These are phyloP conservation scores for Porites divaricata DNA, from an alignment of 92 coral and sea anemone species.

Conservation along the genomic window DNA sequence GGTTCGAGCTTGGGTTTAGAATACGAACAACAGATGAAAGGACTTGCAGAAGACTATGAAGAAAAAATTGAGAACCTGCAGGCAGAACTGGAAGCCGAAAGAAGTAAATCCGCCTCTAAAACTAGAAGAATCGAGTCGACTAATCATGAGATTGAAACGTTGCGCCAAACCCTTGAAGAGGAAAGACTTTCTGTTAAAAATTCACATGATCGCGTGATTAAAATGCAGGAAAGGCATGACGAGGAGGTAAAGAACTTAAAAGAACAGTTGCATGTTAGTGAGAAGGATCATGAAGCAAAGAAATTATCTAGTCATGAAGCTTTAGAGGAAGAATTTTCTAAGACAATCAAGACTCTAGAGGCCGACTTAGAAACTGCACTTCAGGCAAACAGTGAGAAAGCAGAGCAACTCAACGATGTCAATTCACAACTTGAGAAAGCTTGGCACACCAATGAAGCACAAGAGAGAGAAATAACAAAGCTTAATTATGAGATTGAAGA, in stretches of 20 bases:
- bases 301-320: slow-evolving; percentile 4
- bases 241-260: slow-evolving; percentile 53
- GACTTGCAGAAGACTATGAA: slow-evolving; percentile 76
- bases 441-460: slow-evolving; percentile 25
- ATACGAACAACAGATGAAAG: slow-evolving; percentile 70
- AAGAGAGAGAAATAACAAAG: slow-evolving; percentile 17
- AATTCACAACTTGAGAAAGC: slow-evolving; percentile 43
- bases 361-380: slow-evolving; percentile 53
- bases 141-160: slow-evolving; percentile 71
- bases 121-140: slow-evolving; percentile 63
- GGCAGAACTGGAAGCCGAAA: slow-evolving; percentile 48
- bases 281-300: slow-evolving; percentile 12
- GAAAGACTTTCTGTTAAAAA: slow-evolving; percentile 65
- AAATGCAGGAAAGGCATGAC: slow-evolving; percentile 55
- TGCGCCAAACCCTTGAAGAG: slow-evolving; percentile 77
- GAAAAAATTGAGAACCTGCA: slow-evolving; percentile 55
- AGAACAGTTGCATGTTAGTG: slow-evolving; percentile 37
- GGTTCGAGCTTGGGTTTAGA: slow-evolving; percentile 33
- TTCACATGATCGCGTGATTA: slow-evolving; percentile 60
- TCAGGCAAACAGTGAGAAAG: slow-evolving; percentile 55
- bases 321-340: slow-evolving; percentile 15
- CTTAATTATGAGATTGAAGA: slow-evolving; percentile 15
- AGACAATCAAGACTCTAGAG: slow-evolving; percentile 55
- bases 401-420: slow-evolving; percentile 27
- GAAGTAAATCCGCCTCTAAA: slow-evolving; percentile 52